Evolutionary conservation across 2,888 invertebrate genomes (phyloP).

Genomic region (Stegophylla sp.): DNA sequence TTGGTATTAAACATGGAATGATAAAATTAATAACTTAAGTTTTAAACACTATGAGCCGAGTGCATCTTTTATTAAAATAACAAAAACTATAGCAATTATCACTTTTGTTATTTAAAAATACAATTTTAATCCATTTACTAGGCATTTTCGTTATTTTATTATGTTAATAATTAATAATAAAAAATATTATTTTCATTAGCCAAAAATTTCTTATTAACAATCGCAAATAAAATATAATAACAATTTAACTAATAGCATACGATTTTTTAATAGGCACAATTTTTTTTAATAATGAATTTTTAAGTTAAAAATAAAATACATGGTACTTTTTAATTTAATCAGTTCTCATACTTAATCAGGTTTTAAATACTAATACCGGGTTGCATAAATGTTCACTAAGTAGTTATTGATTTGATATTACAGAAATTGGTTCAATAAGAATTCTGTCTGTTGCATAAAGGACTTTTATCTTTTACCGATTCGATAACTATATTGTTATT

Average conservation of each 20-base stretch:
- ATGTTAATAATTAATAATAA: background rate
- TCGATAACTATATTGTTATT: too few species aligned
- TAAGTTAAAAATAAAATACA: slow-evolving; percentile 20
- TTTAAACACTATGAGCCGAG: background rate
- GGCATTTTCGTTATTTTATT: background rate
- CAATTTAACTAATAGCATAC: background rate
- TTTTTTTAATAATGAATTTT: background rate
- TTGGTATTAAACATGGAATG: background rate
- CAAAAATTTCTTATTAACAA: background rate
- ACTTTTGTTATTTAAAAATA: background rate
- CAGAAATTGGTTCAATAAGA: too few species aligned
- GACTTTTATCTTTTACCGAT: too few species aligned
- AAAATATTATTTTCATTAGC: background rate
- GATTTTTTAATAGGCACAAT: background rate
- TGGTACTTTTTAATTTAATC: slow-evolving; percentile 38
- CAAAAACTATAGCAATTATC: background rate
- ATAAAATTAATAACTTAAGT: background rate
- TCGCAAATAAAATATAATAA: background rate
- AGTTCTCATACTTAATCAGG: slow-evolving; percentile 39
- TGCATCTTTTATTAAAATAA: background rate
- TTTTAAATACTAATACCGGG: slow-evolving; percentile 35
- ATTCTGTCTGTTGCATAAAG: too few species aligned
- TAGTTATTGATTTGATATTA: too few species aligned
- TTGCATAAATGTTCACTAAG: too few species aligned
- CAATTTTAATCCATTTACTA: background rate